Evolutionary conservation across 2,888 invertebrate genomes (phyloP), one percentile per base, ranked within the genome.

Genomic region (Pterobdella sp.): DNA sequence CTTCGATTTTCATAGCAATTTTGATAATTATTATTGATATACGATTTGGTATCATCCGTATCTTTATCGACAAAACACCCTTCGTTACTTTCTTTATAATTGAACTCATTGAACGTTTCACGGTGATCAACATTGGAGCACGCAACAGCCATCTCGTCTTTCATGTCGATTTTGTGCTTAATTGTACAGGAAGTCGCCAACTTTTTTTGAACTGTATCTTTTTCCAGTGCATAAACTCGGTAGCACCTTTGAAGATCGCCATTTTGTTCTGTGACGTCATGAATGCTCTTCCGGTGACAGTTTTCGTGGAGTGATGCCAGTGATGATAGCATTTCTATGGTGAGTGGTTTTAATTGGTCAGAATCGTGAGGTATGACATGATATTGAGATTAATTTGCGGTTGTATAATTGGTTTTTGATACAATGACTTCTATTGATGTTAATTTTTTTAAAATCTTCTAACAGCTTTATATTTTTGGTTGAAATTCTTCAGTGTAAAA

Each of bases 231-330:
- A 42, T 42, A 42, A 42, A 42, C 49, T 7, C 22, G 10, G 60
- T 22, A 56, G 26, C 60, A 56, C 7, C n/a, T 22, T 56, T 56
- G 14, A 22, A 56, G n/a, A 22, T 22, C 14, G 60, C n/a, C 14
- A 56, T 14, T n/a, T 18, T 56, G n/a, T 22, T 29, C 7, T 65
- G 32, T 35, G 65, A 65, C 31, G n/a, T 65, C 65, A 65, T 65
- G 4, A 29, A 7, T 31, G 31, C 31, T 65, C 31, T 35, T 22
- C 22, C 22, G 3, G 65, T 65, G n/a, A n/a, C 31, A 34, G 26
- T 3, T 35, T 4, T 65, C 4, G 31, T n/a, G 65, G 65, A 3
- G 65, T 3, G 34, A 29, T 7, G 14, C n/a, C 65, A 65, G 4
- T 29, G 32, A 65, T 7, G 32, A 35, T 7, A 31, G 26, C 63